A percentile compares a stretch with the other conserved stretches of the same genome.
These are phyloP conservation scores for Protobothrops mucrosquamatus DNA, from an alignment of 2,113 vertebrate genomes.

Conservation along the genomic window DNA sequence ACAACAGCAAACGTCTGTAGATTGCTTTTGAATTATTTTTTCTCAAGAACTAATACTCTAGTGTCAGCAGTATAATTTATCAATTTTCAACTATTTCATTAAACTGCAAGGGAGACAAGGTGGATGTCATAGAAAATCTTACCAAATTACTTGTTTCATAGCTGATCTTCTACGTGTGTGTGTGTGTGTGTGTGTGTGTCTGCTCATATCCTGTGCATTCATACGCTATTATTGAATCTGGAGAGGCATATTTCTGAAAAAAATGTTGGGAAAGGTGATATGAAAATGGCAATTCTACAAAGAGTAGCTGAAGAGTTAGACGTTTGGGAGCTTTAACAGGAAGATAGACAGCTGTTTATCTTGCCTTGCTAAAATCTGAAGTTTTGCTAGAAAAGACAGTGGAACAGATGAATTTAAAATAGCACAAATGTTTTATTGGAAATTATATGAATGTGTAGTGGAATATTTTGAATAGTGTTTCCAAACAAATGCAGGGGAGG, in stretches of 20 bases:
- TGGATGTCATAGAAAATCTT: neutral
- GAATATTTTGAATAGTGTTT: constrained; percentile 61
- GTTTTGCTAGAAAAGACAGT: neutral
- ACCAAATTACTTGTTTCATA: neutral
- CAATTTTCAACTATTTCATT: neutral
- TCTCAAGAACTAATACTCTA: neutral
- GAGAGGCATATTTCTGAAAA: neutral
- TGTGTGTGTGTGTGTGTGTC: neutral
- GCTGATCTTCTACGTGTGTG: neutral
- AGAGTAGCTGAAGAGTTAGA: neutral
- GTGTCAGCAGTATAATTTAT: neutral
- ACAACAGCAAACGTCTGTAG: neutral
- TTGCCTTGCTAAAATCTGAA: neutral
- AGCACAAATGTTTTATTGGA: constrained; percentile 75
- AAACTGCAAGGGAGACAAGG: neutral
- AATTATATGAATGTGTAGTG: constrained; percentile 62
- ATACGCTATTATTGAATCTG: neutral
- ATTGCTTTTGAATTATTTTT: neutral
- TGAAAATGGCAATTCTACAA: neutral
- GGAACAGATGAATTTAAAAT: neutral
- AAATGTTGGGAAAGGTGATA: neutral
- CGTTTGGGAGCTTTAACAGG: neutral
- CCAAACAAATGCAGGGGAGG: constrained; percentile 53
- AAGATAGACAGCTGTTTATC: neutral
- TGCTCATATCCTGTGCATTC: neutral